A percentile compares a stretch with the other conserved stretches of the same genome.
These are phyloP conservation scores for Brachionus calyciflorus DNA, from an alignment of 1,140 invertebrate genomes.

Conservation along the genomic window DNA sequence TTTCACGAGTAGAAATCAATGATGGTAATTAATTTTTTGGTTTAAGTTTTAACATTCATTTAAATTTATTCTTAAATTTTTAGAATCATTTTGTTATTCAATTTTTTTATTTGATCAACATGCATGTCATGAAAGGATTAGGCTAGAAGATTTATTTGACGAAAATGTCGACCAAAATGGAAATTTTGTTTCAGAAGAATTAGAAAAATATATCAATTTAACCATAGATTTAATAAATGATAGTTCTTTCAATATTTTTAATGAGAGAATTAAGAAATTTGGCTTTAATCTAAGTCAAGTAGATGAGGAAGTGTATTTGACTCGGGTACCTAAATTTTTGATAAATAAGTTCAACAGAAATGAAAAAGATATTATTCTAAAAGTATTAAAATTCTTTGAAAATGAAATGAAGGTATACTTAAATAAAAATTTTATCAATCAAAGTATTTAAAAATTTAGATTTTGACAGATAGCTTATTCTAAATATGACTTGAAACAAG, in stretches of 20 bases:
- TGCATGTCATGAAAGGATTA: constrained; percentile 37
- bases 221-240: background rate
- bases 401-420: background rate
- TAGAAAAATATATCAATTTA: constrained; percentile 1
- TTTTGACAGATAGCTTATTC: too few relatives aligned
- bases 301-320: background rate
- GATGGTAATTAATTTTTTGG: too few relatives aligned
- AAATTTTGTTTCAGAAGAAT: background rate
- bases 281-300: background rate
- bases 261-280: background rate
- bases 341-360: background rate
- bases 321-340: background rate
- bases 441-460: too few relatives aligned
- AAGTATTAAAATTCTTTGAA: background rate
- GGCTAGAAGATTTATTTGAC: constrained; percentile 3
- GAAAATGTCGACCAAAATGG: background rate
- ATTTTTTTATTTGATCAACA: constrained; percentile 44
- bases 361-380: background rate
- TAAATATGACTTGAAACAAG: too few relatives aligned
- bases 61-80: too few relatives aligned
- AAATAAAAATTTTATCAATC: background rate
- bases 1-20: background rate
- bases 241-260: background rate
- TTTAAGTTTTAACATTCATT: too few relatives aligned
- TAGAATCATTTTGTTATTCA: background rate